Evolutionary conservation across 1,140 invertebrate genomes (phyloP).

Genomic region (Pseudomyrmex dendroicus): DNA sequence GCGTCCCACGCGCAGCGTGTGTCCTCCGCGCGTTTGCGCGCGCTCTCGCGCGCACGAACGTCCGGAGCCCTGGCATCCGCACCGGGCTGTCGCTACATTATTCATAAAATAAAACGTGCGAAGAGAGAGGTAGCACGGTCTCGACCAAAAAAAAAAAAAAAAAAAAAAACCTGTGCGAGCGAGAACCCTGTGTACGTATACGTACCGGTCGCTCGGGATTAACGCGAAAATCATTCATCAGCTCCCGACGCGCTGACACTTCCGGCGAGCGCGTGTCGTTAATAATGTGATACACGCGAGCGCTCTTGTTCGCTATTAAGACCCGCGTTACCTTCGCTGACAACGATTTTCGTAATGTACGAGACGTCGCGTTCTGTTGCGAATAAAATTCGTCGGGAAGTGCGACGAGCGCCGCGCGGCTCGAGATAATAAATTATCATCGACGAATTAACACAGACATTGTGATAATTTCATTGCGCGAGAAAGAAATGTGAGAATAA

Average conservation of each 20-base stretch:
- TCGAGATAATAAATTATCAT: too few relatives aligned
- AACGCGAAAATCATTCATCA: slow-evolving; percentile 59
- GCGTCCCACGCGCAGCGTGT: slow-evolving; percentile 76
- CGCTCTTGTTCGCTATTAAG: slow-evolving; percentile 25
- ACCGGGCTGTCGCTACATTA: slow-evolving; percentile 66
- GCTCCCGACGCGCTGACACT: slow-evolving; percentile 8
- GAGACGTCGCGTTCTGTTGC: too few relatives aligned
- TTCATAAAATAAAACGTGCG: slow-evolving; percentile 74
- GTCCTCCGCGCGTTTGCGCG: slow-evolving; percentile 46
- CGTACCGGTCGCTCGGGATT: slow-evolving; percentile 44
- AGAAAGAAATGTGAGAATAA: too few relatives aligned
- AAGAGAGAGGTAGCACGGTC: neutral
- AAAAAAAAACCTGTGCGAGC: neutral
- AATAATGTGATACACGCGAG: slow-evolving; percentile 41
- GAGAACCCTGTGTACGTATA: neutral
- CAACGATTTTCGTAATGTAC: slow-evolving; percentile 23
- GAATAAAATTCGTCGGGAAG: too few relatives aligned
- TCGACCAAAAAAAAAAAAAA: too few relatives aligned
- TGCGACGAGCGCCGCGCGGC: too few relatives aligned
- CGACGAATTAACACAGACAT: too few relatives aligned
- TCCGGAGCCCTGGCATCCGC: slow-evolving; percentile 35
- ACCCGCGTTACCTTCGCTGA: slow-evolving; percentile 20
- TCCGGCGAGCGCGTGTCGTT: slow-evolving; percentile 48
- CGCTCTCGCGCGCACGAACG: slow-evolving; percentile 61
- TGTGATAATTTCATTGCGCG: too few relatives aligned